Base-by-base conservation (phyloP, 2,888 invertebrate species). In the Cantharis rufa region DNA sequence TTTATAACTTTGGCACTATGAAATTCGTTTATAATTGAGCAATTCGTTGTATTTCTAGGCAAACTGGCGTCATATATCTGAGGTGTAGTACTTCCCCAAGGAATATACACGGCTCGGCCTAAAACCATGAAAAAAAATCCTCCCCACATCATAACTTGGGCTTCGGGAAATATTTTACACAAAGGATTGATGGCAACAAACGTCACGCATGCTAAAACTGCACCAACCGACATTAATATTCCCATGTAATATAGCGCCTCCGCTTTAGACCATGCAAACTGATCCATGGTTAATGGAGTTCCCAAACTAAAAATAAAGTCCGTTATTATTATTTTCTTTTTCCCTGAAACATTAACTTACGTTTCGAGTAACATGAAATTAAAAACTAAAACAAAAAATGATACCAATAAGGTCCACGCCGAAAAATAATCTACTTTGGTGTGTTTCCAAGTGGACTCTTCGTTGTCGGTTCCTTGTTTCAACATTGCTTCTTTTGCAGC, bases 351-450 rank as follows among this genome's bases (percentile, higher is more conserved):
- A 24, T 3, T 7, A 61, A 87, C 90, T 90, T 87, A 92, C 90
- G 96, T 96, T 90, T 96, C 96, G 82, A 96, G 89, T 78, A 96
- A 90, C 83, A 96, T 96, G 88, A 96, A 96, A 89, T 95, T 96
- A 87, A 96, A 96, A 73, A 95, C 94, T 81, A 96, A 90, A 80
- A 95, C 92, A 87, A 95, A 96, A 87, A 96, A 96, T 13, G 95
- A 94, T 66, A 91, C 90, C 81, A 96, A 93, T 80, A 96, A 88
- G 16, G 94, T 93, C 94, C 95, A 94, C 64, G 94, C 91, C 75
- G 94, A 93, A 71, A 94, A 85, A 87, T 93, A 92, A 87, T 95
- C 94, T 0, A 95, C 94, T 84, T 93, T 94, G 70, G 90, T 89
- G 16, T 89, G 86, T 83, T 93, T 92, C 91, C 94, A 92, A 0